These are phyloP conservation scores for Busseola fusca DNA, from an alignment of 2,888 invertebrate species.

Conservation along the genomic window DNA sequence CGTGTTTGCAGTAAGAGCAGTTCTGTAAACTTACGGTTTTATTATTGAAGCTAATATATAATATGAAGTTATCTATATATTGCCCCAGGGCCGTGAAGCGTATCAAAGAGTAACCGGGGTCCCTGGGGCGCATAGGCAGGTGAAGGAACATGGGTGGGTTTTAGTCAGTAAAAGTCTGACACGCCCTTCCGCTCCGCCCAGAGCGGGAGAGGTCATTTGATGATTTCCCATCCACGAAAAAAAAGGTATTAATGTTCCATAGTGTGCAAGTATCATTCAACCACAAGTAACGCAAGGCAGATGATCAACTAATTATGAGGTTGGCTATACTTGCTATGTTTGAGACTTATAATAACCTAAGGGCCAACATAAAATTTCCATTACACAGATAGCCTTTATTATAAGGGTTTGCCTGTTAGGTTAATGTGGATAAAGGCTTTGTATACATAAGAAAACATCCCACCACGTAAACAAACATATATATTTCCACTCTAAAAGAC, in stretches of 20 bases:
- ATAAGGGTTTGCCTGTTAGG: neutral
- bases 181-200: no score
- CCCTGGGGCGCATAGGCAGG: no score
- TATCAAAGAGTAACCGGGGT: no score
- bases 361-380: neutral
- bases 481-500: constrained; percentile 42
- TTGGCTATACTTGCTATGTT: neutral
- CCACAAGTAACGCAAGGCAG: no score
- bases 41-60: constrained; percentile 14
- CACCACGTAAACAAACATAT: constrained; percentile 33
- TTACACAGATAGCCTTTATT: neutral
- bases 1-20: constrained; percentile 18
- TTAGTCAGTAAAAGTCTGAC: no score
- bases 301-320: neutral
- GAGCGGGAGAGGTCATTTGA: no score
- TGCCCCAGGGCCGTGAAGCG: no score
- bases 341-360: neutral
- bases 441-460: constrained; percentile 8
- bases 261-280: no score
- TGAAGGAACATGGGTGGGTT: no score
- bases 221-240: no score
- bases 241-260: no score
- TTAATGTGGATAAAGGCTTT: neutral
- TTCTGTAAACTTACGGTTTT: constrained; percentile 19
- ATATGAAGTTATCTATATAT: no score